A percentile compares a stretch with the other conserved stretches of the same genome.
Conservation (phyloP, 2,113 vertebrate genomes). For the Menura novaehollandiae region DNA sequence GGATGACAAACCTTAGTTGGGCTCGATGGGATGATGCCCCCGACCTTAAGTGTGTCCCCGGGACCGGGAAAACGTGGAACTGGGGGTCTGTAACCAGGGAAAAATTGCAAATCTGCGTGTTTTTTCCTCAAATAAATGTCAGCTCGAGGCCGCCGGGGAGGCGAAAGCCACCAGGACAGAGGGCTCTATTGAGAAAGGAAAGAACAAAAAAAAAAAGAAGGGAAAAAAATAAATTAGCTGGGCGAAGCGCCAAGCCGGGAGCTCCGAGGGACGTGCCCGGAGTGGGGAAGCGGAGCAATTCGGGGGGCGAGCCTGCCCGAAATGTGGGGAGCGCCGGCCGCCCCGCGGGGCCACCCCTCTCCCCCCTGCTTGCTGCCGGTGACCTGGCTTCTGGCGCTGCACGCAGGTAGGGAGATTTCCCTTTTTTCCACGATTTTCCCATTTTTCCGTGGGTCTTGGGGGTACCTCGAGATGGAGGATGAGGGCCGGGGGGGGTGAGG, state of each 20-base stretch:
- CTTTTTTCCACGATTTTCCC: background rate
- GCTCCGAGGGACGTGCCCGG: constrained; percentile 42
- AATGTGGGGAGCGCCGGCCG: constrained; percentile 40
- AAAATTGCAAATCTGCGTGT: background rate
- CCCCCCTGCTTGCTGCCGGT: background rate
- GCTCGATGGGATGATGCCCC: background rate
- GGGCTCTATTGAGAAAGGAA: constrained; percentile 28
- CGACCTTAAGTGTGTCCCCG: fast-evolving
- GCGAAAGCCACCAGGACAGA: constrained; percentile 22
- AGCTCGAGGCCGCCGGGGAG: background rate
- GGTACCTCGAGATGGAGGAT: background rate
- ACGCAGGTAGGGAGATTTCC: background rate
- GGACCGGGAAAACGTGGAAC: background rate
- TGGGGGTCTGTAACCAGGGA: background rate
- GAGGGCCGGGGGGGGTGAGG: background rate
- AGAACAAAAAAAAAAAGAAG: background rate
- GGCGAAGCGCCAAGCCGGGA: background rate
- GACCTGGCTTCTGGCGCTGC: constrained; percentile 44
- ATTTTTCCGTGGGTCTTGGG: background rate
- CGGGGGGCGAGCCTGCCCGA: constrained; percentile 21
- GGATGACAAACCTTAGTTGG: background rate
- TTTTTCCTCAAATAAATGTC: constrained; percentile 26
- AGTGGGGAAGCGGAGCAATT: background rate
- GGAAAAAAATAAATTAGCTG: background rate
- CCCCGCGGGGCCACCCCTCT: background rate